Percentiles rank a stretch among this genome's conserved stretches.
Evolutionary conservation across 2,888 invertebrate genomes (phyloP).

Genomic region (Amiota mariae): DNA sequence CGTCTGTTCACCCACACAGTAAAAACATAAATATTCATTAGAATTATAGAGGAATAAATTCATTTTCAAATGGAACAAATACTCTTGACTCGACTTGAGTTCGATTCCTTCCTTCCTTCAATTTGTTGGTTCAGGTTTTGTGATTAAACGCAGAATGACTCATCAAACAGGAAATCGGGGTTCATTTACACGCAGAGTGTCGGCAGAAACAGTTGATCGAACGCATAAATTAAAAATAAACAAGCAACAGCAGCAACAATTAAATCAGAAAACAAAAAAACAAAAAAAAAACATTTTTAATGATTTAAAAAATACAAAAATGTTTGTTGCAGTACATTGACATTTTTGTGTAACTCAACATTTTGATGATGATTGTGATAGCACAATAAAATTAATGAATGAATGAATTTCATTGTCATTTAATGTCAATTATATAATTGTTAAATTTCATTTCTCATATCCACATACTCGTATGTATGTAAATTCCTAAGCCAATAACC

Average conservation of each 20-base stretch:
- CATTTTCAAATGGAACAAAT: too few species aligned
- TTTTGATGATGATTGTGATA: slow-evolving; percentile 22
- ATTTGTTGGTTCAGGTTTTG: not conserved
- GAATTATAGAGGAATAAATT: too few species aligned
- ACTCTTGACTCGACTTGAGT: too few species aligned
- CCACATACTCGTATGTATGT: too few species aligned
- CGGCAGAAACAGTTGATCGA: slow-evolving; percentile 10
- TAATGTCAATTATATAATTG: too few species aligned
- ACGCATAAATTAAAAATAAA: slow-evolving; percentile 18
- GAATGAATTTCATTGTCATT: too few species aligned
- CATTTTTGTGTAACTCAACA: slow-evolving; percentile 37
- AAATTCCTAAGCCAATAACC: too few species aligned
- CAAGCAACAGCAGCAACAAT: not conserved
- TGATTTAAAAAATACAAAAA: not conserved
- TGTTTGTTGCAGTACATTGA: slow-evolving; percentile 12
- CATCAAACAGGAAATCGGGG: too few species aligned
- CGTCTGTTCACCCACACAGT: too few species aligned
- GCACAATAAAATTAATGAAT: too few species aligned
- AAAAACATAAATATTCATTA: too few species aligned
- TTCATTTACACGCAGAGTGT: not conserved
- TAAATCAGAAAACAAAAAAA: not conserved
- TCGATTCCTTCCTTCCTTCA: not conserved
- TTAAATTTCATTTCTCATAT: too few species aligned
- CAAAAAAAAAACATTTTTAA: not conserved
- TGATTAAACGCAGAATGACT: not conserved